Evolutionary conservation across 2,113 vertebrate species (phyloP), one percentile per base, ranked within the genome.

Genomic region (Sturnira hondurensis): DNA sequence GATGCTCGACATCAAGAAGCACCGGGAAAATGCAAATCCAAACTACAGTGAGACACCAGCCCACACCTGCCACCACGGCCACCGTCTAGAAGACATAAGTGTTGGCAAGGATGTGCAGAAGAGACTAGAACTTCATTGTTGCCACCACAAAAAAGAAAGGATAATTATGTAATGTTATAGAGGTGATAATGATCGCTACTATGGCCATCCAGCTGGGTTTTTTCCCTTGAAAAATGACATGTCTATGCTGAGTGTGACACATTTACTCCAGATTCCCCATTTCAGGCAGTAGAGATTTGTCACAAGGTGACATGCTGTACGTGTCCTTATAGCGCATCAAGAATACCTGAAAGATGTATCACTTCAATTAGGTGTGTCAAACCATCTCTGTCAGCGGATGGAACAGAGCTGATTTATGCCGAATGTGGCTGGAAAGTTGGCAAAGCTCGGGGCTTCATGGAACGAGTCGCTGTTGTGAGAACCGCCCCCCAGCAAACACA

Each of bases 351-450:
- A 96, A 97, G 94, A 92, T 74, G 47, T 36, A 93, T 91, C 73
- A 80, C 80, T 97, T 89, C 78, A 96, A 70, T 96, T 95, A 95
- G 52, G n/a, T 86, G n/a, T 73, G 61, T 89, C 88, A 96, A 96
- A 67, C 38, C 89, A 95, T 50, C 54, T 81, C 43, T 84, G 63
- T 45, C 80, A 91, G 78, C 73, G 88, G 77, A 92, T 45, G 63
- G 67, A 61, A 86, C 45, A 80, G 13, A 93, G 76, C 5, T 95
- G 90, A 93, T 92, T 95, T 94, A 93, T 95, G 77, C 56, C 91
- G 22, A 80, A 91, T 22, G 68, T 91, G 36, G 12, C 82, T 89
- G 86, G 85, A 89, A 94, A 94, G 45, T 93, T 97, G 90, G 90
- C 88, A 94, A 82, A 73, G 9, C 43, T 94, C 86, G 80, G 33